Percentiles rank a stretch among this genome's conserved stretches.
Evolutionary conservation across 2,797 vertebrate species (phyloP).

Genomic region (Chelon labrosus): DNA sequence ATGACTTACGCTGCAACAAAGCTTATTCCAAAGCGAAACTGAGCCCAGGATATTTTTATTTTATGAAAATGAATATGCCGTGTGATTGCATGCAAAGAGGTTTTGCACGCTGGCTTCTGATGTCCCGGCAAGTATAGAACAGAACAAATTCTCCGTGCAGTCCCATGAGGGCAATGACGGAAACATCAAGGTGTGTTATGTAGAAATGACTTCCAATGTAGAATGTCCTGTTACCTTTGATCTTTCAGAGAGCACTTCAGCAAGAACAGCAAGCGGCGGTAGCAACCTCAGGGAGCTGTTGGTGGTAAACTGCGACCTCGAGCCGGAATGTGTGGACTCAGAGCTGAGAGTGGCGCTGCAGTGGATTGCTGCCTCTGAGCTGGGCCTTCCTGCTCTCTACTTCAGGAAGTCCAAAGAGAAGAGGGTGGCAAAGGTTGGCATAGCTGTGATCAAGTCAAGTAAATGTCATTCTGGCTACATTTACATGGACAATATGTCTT

Average conservation of each 20-base stretch:
- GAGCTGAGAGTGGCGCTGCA: conserved; percentile 93
- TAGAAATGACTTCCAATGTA: background rate
- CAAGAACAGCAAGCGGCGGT: conserved; percentile 76
- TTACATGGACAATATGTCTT: too few relatives aligned
- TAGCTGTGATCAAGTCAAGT: background rate
- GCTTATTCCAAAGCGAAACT: conserved; percentile 17
- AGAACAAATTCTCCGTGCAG: background rate
- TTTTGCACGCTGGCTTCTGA: background rate
- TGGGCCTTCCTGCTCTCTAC: conserved; percentile 92
- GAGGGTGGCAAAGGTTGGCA: conserved; percentile 89
- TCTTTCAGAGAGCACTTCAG: conserved; percentile 83
- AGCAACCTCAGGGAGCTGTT: conserved; percentile 86
- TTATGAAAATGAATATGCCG: conserved; percentile 4
- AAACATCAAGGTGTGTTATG: background rate
- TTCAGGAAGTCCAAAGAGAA: conserved; percentile 94
- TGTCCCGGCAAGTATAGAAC: conserved; percentile 1
- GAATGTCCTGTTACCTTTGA: conserved; percentile 7
- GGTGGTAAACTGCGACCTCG: conserved; percentile 94
- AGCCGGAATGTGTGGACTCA: conserved; percentile 86
- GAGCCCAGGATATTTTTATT: conserved; percentile 16
- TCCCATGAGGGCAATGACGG: background rate
- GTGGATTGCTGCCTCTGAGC: conserved; percentile 97
- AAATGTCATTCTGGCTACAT: background rate
- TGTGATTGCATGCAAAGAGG: background rate
- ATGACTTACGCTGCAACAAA: conserved; percentile 7